Base-by-base conservation (phyloP, 1,140 invertebrate species). In the Hyles euphorbiae region DNA sequence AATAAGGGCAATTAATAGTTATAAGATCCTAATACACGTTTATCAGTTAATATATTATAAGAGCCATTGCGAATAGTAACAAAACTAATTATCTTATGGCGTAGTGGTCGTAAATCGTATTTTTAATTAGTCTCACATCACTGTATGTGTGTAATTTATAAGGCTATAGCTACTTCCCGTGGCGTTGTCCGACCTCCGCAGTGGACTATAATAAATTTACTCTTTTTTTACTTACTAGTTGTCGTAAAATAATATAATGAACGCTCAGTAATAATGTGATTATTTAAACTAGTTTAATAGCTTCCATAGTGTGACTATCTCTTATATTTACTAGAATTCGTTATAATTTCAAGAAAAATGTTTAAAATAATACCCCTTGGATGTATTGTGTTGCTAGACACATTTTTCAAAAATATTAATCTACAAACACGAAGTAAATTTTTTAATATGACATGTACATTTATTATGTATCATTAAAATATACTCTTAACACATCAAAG, bases 41-140 rank as follows among this genome's bases (percentile, higher is more conserved):
- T 40, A 40, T 1, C 36, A 40, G 36, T 40, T 5, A 5, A 40
- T 8, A 40, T 5, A 5, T 8, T 5, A 11, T 11, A 34, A 61
- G 52, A 43, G 34, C 9, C 40, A 22, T 47, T 48, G 56, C 65
- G 53, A 62, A 68, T 64, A 58, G 54, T 67, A 67, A 68, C 22
- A 22, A 63, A 51, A 57, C 54, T 59, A 66, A 69, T 69, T 63
- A 63, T 66, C 63, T 54, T 33, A 48, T 63, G 46, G 57, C 60
- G 58, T 53, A 54, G 46, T 10, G 32, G 54, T 63, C 58, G 48
- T 71, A 66, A 71, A 72, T 67, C 67, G 65, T 70, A 55, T 52
- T 61, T 63, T 67, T 72, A 72, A 72, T 67, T 70, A 65, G 57
- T 56, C 58, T 46, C 60, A 63, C 65, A 67, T 54, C 36, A 65